Base-by-base conservation (phyloP, 2,888 invertebrate genomes). In the Zele albiditarsus region DNA sequence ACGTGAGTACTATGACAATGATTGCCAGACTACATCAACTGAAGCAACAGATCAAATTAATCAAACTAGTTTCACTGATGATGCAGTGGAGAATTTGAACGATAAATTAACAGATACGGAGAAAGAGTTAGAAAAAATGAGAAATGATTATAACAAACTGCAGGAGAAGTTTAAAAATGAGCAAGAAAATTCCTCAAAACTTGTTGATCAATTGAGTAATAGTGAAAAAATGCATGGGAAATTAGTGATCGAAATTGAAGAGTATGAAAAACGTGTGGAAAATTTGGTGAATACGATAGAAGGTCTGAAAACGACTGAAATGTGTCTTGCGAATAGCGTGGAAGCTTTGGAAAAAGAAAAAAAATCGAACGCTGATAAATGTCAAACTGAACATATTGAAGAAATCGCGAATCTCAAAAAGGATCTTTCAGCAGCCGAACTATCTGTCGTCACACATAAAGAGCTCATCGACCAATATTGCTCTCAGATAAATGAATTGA, bases 131-230 rank as follows among this genome's bases (percentile, higher is more conserved):
- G 57, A 77, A 58, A 71, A 77, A 46, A 20, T 81, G 20, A 75
- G 25, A 23, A 33, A 57, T 3, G 75, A 75, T 23, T 77, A 77
- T 57, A 76, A 79, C 3, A 69, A 82, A 58, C 60, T 82, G 53
- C 76, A 80, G 42, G 73, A 74, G 5, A 77, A 77, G 66, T 58
- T 80, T 5, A 63, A 78, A 28, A 74, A 80, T 4, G 71, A 79
- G 69, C 70, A 72, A 33, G 57, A n/a, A 33, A 14, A 76, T n/a
- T 60, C 53, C 23, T n/a, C 71, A 70, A 58, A 62, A 66, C 63
- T 77, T 4, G 1, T 25, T 33, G 46, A n/a, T 46, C 78, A 25
- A 81, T 76, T 46, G n/a, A 46, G 6, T 46, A 33, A 60, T 28
- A 16, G 28, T 73, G 28, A 62, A 27, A 10, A 53, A n/a, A 14